Conservation (phyloP, 2,797 vertebrate genomes). For the Agapornis canus region DNA sequence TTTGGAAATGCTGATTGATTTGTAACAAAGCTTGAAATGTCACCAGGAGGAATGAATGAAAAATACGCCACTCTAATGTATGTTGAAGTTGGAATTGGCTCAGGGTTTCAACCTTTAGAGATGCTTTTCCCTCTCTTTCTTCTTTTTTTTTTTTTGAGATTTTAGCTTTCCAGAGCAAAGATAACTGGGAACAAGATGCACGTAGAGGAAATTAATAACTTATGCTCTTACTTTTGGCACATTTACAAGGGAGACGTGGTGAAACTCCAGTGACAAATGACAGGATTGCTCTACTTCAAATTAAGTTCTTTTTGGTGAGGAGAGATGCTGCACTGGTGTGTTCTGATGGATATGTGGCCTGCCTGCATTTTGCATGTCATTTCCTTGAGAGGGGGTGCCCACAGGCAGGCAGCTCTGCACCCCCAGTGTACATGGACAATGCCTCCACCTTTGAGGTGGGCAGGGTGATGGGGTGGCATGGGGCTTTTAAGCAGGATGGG, state of each 20-base stretch:
- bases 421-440: not conserved
- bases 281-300: not conserved
- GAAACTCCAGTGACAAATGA: not conserved
- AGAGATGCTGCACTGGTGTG: not conserved
- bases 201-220: not conserved
- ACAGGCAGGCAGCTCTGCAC: not conserved
- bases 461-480: too few species aligned
- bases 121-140: not conserved
- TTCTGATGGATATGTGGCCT: not conserved
- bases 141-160: not conserved
- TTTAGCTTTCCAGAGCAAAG: not conserved
- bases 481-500: not conserved
- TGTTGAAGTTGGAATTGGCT: conserved; percentile 18
- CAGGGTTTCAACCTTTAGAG: conserved; percentile 53
- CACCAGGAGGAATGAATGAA: conserved; percentile 42
- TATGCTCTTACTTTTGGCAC: conserved; percentile 8
- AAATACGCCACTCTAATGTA: not conserved
- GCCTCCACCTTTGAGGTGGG: not conserved
- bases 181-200: not conserved
- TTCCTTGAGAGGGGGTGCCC: not conserved
- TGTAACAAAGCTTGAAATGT: conserved; percentile 58
- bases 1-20: conserved; percentile 61
- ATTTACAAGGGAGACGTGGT: not conserved
- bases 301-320: not conserved
- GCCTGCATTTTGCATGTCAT: not conserved